These are phyloP conservation scores for Panthera leo DNA, from an alignment of 2,113 vertebrate genomes.

Conservation along the genomic window DNA sequence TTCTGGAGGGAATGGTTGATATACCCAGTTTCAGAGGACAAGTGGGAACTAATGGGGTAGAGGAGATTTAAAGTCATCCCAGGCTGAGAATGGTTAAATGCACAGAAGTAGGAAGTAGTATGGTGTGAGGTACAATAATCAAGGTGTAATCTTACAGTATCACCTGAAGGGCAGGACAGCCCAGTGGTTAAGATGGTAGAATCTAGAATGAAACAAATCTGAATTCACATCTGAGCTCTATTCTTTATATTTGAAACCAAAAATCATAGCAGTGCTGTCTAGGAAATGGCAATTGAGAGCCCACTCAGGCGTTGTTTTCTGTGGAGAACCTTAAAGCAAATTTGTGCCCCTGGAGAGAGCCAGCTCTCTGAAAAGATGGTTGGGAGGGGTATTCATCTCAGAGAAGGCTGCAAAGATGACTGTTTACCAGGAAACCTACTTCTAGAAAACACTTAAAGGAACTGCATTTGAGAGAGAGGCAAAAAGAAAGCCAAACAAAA, in stretches of 20 bases:
- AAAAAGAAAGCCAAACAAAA: neutral
- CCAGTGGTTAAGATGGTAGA: neutral
- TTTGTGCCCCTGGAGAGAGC: neutral
- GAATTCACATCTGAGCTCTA: neutral
- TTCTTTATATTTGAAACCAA: neutral
- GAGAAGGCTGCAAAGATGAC: neutral
- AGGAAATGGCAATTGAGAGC: neutral
- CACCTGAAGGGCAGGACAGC: neutral
- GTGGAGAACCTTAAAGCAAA: neutral
- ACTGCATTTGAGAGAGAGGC: neutral
- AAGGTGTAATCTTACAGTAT: neutral
- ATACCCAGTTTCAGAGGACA: neutral
- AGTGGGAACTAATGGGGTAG: neutral
- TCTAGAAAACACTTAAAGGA: neutral
- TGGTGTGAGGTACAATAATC: fast-evolving
- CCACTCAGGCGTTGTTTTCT: neutral
- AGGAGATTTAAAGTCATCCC: neutral
- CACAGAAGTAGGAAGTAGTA: neutral
- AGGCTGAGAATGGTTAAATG: neutral
- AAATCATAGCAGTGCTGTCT: neutral
- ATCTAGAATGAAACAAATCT: neutral
- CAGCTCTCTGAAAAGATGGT: neutral
- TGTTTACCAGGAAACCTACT: neutral
- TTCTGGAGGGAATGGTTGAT: neutral
- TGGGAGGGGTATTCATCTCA: neutral